Conservation (phyloP, 2,113 vertebrate species). For the Oryzias celebensis region DNA sequence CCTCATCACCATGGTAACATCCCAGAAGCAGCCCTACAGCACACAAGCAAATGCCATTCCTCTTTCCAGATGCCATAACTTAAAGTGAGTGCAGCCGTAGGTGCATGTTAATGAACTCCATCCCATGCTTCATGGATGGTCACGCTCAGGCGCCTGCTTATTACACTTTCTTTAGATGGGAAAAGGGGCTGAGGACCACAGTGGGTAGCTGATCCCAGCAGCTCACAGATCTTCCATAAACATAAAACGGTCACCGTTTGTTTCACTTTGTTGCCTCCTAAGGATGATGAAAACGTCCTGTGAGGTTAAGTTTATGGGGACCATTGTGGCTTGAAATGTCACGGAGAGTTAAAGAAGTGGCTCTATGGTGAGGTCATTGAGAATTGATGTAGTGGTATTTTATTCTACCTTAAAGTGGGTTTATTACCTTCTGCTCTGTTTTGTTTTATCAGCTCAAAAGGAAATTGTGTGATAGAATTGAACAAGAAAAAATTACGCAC, state of each 20-base stretch:
- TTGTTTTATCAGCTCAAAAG: conserved; percentile 28
- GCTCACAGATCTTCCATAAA: conserved; percentile 29
- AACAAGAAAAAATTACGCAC: background rate
- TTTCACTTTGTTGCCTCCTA: conserved; percentile 47
- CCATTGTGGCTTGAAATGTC: conserved; percentile 22
- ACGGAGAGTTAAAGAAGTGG: conserved; percentile 40
- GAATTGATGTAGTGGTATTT: conserved; percentile 36
- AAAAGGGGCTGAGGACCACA: conserved; percentile 44
- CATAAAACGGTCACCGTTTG: conserved; percentile 41
- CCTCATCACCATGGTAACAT: conserved; percentile 41
- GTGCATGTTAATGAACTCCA: conserved; percentile 51
- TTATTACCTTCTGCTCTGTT: conserved; percentile 23
- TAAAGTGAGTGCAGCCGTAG: conserved; percentile 29
- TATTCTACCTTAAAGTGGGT: background rate
- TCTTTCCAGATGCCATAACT: conserved; percentile 19
- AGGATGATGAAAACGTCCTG: conserved; percentile 35
- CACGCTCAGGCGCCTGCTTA: conserved; percentile 54
- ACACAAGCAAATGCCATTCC: conserved; percentile 2
- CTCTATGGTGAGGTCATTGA: conserved; percentile 26
- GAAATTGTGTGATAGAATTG: conserved; percentile 14
- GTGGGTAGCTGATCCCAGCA: conserved; percentile 50
- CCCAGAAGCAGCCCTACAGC: conserved; percentile 21
- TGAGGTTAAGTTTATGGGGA: conserved; percentile 40
- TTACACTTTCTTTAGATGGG: conserved; percentile 56
- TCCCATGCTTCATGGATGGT: conserved; percentile 37